These are phyloP conservation scores for Somateria mollissima DNA, from an alignment of 2,797 vertebrate species.

Conservation along the genomic window DNA sequence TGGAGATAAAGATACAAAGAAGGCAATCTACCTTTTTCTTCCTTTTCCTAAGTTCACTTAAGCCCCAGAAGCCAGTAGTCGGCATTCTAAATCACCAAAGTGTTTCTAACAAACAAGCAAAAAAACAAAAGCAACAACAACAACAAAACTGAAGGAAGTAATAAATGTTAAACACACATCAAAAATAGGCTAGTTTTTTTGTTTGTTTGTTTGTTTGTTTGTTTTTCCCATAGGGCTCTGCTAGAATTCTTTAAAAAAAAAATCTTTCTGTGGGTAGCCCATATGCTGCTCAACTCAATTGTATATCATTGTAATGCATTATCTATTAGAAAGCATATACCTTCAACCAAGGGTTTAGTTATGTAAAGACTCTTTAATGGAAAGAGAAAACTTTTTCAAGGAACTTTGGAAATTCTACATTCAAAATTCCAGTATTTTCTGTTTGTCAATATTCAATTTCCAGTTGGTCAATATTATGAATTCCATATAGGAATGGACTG, in stretches of 20 bases:
- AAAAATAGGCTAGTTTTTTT: conserved; percentile 20
- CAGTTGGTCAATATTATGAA: background rate
- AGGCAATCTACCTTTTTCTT: background rate
- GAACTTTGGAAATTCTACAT: background rate
- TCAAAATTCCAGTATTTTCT: background rate
- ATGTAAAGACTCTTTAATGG: background rate
- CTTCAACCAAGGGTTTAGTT: background rate
- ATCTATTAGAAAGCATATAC: conserved; percentile 16
- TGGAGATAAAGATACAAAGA: background rate
- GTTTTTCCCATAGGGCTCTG: background rate
- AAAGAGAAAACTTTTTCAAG: background rate
- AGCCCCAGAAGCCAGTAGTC: background rate
- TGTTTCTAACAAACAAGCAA: background rate
- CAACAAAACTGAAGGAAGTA: conserved; percentile 17
- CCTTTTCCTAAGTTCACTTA: conserved; percentile 7
- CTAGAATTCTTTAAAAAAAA: background rate
- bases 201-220: background rate
- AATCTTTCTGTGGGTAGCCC: background rate
- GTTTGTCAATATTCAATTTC: background rate
- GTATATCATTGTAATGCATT: background rate
- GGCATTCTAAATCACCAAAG: conserved; percentile 36
- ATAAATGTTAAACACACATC: conserved; percentile 55
- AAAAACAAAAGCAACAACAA: too few species aligned
- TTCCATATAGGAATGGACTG: background rate
- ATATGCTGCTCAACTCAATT: conserved; percentile 25